These are phyloP conservation scores for Scaptodrosophila lebanonensis DNA, from an alignment of 1,140 invertebrate species.

Conservation along the genomic window DNA sequence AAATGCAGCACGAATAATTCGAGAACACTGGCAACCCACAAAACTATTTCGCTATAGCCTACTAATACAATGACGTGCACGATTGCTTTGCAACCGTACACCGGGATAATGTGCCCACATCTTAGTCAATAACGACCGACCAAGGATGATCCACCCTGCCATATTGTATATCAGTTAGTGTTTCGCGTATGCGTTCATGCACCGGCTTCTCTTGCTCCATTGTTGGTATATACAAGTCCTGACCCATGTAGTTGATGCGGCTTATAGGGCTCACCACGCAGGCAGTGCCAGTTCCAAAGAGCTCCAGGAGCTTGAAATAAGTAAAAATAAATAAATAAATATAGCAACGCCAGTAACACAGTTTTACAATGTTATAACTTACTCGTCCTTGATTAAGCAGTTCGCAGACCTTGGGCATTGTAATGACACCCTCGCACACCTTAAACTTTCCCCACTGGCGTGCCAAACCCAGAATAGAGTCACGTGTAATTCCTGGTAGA, in stretches of 20 bases:
- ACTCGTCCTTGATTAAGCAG: constrained; percentile 90
- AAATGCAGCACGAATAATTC: constrained; percentile 60
- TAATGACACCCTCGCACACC: constrained; percentile 89
- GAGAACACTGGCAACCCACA: constrained; percentile 49
- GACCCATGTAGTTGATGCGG: constrained; percentile 85
- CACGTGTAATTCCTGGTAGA: constrained; percentile 94
- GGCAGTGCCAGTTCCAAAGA: constrained; percentile 97
- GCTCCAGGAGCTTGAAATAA: constrained; percentile 86
- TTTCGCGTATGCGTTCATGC: constrained; percentile 83
- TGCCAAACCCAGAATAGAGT: constrained; percentile 89
- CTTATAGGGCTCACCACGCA: constrained; percentile 94
- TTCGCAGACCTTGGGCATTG: constrained; percentile 89
- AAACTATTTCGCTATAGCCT: constrained; percentile 47
- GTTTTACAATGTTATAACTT: constrained; percentile 75
- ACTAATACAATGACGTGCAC: too few relatives aligned
- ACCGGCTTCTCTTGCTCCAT: constrained; percentile 84
- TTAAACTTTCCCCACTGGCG: constrained; percentile 92
- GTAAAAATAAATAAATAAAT: neutral
- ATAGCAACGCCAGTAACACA: neutral
- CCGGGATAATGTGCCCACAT: too few relatives aligned
- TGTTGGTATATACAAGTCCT: constrained; percentile 85
- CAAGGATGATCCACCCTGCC: constrained; percentile 89
- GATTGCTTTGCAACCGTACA: constrained; percentile 22
- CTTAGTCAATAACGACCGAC: constrained; percentile 78
- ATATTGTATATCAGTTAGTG: constrained; percentile 91